Conservation (phyloP, 2,888 invertebrate species). For the Brachyopa scutellaris region DNA sequence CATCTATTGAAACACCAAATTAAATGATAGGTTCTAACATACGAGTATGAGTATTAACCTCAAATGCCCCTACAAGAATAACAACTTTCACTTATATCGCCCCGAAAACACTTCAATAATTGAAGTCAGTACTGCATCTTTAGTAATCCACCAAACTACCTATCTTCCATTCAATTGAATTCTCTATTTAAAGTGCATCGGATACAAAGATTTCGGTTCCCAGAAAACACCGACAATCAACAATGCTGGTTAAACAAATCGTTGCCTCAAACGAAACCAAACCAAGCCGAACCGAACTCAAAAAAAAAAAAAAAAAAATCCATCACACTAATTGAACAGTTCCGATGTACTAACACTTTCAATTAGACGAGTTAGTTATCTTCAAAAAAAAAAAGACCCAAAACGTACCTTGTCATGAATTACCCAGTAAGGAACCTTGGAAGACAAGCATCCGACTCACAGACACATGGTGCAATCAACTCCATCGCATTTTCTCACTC, state of each 20-base stretch:
- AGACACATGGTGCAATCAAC: slow-evolving; percentile 44
- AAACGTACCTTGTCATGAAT: background rate
- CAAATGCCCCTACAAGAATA: slow-evolving; percentile 5
- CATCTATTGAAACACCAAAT: slow-evolving; percentile 28
- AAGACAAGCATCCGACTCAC: slow-evolving; percentile 5
- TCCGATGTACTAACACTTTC: slow-evolving; percentile 27
- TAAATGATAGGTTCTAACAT: slow-evolving; percentile 41
- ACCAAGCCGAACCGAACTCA: slow-evolving; percentile 4
- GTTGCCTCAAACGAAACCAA: background rate
- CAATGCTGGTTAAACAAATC: background rate
- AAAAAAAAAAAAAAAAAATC: no score
- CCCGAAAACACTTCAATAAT: slow-evolving; percentile 2
- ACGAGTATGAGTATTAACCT: no score
- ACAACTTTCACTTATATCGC: slow-evolving; percentile 41
- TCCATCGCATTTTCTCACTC: background rate
- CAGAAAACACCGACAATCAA: slow-evolving; percentile 13
- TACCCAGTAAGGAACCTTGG: slow-evolving; percentile 39
- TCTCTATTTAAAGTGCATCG: slow-evolving; percentile 7
- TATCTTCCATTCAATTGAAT: background rate
- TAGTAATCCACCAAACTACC: slow-evolving; percentile 16
- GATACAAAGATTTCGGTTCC: slow-evolving; percentile 14
- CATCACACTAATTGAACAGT: slow-evolving; percentile 50
- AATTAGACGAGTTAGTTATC: slow-evolving; percentile 26
- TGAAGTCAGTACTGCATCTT: background rate
- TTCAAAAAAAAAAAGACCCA: background rate